Conservation (phyloP, 2,113 vertebrate genomes). For the Triplophysa tibetana region DNA sequence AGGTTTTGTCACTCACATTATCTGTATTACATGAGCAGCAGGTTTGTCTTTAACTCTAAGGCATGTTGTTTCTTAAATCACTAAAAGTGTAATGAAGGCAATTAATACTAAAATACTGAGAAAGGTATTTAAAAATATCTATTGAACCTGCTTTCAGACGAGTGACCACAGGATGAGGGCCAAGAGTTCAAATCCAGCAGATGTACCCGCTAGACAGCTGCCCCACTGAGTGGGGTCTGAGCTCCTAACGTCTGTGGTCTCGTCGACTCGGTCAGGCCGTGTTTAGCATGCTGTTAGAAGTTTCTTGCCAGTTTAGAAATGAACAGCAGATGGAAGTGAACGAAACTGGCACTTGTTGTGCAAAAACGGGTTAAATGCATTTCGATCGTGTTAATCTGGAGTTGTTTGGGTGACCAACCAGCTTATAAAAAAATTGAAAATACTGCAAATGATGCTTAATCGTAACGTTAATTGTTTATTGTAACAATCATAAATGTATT, state of each 20-base stretch:
- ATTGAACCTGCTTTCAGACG: neutral
- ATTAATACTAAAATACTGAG: neutral
- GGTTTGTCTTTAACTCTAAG: neutral
- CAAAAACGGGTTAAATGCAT: neutral
- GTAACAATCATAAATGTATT: no score
- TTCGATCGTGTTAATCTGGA: no score
- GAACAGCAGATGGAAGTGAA: slow-evolving; percentile 23
- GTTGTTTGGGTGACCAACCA: no score
- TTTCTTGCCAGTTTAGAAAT: slow-evolving; percentile 30
- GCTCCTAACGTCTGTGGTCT: slow-evolving; percentile 11
- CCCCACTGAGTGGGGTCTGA: slow-evolving; percentile 31
- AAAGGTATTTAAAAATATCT: slow-evolving; percentile 2
- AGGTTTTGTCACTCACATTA: neutral
- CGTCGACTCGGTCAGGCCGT: neutral
- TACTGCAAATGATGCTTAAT: no score
- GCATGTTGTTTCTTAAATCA: neutral
- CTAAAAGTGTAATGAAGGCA: slow-evolving; percentile 5
- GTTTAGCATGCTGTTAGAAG: slow-evolving; percentile 9
- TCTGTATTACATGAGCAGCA: neutral
- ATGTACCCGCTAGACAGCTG: slow-evolving; percentile 23
- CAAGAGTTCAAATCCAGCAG: slow-evolving; percentile 27
- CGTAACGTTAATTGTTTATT: no score
- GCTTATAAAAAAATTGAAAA: no score
- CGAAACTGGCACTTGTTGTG: neutral
- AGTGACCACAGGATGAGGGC: slow-evolving; percentile 30